Conservation (phyloP, 2,113 vertebrate species). For the Tragelaphus scriptus region DNA sequence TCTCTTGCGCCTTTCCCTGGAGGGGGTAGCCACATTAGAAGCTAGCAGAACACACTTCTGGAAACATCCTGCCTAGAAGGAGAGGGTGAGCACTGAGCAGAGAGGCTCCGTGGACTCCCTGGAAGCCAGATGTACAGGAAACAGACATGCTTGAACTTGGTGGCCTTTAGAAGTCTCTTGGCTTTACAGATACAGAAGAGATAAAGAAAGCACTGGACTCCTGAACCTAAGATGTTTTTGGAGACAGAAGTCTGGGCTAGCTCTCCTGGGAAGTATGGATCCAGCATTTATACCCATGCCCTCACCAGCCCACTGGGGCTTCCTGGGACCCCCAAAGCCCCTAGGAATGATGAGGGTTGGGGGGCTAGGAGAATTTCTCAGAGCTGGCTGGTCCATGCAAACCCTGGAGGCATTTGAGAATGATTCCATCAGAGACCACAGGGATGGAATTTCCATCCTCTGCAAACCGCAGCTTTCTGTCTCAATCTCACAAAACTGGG, state of each 20-base stretch:
- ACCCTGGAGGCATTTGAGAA: not conserved
- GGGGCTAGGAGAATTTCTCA: not conserved
- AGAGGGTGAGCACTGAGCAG: not conserved
- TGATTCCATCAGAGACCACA: not conserved
- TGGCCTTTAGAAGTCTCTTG: not conserved
- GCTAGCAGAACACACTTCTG: not conserved
- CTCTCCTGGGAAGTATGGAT: not conserved
- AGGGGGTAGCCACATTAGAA: not conserved
- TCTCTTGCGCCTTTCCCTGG: not conserved
- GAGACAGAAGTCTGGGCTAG: not conserved
- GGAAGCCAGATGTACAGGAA: no score
- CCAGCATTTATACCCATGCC: no score
- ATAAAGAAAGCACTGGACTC: not conserved
- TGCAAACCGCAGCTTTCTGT: not conserved
- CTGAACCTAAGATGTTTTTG: not conserved
- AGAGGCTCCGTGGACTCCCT: not conserved
- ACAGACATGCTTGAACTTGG: not conserved
- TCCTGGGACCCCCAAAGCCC: not conserved
- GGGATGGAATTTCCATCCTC: not conserved
- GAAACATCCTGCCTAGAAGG: not conserved
- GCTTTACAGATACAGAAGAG: not conserved
- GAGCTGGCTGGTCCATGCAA: not conserved
- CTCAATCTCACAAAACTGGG: not conserved
- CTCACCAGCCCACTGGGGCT: not conserved
- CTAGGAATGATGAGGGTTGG: accelerated